phyloP scores from a whole-genome alignment of 2,888 invertebrate species.

The Dione juno region DNA sequence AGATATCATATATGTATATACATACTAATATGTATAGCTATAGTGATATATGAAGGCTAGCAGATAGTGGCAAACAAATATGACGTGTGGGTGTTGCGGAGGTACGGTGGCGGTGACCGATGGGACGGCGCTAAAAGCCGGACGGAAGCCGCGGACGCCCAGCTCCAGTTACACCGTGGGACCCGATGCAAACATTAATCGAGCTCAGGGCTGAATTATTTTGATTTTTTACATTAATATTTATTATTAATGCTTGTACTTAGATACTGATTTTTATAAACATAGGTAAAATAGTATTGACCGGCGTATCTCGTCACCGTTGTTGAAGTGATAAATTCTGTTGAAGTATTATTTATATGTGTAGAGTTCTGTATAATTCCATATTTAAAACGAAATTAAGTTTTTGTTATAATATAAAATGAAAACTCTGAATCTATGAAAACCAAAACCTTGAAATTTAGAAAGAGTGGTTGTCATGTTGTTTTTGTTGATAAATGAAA shows the following conservation, averaged over 20 bases:
- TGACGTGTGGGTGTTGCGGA: slow-evolving; percentile 45
- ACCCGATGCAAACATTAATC: slow-evolving; percentile 66
- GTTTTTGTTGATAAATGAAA: too few species aligned
- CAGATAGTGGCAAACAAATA: slow-evolving; percentile 9
- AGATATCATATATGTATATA: not conserved
- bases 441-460: too few species aligned
- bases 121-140: slow-evolving; percentile 81
- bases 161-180: slow-evolving; percentile 80
- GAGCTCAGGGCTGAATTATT: slow-evolving; percentile 61
- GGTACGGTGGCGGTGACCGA: slow-evolving; percentile 54
- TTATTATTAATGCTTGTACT: not conserved
- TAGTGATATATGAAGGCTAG: not conserved
- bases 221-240: not conserved
- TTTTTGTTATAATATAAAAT: too few species aligned
- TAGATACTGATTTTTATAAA: not conserved
- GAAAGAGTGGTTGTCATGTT: too few species aligned
- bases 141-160: slow-evolving; percentile 81
- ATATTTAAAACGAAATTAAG: too few species aligned
- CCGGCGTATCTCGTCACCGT: too few species aligned
- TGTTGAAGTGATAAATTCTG: not conserved
- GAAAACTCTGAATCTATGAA: too few species aligned
- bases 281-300: too few species aligned
- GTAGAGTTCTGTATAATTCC: not conserved
- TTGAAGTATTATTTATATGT: not conserved
- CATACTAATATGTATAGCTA: too few species aligned